These are phyloP conservation scores for Sussaba pulchella DNA, from an alignment of 2,888 invertebrate genomes.

Conservation along the genomic window DNA sequence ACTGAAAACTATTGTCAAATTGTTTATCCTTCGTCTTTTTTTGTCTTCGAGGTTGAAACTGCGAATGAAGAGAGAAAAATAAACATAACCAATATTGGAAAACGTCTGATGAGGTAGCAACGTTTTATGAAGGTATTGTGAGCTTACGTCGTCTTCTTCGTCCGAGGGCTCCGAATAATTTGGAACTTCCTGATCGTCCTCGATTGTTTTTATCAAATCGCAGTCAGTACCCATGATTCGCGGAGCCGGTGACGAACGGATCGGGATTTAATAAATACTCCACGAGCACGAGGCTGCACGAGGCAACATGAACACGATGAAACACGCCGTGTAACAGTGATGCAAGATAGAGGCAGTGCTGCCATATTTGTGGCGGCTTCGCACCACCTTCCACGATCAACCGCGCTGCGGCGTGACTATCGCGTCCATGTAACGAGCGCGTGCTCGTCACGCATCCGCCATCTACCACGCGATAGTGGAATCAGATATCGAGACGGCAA, in stretches of 20 bases:
- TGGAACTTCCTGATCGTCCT: constrained; percentile 92
- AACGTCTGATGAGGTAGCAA: background rate
- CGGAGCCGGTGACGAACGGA: background rate
- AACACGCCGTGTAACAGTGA: too few species aligned
- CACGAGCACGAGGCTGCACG: too few species aligned
- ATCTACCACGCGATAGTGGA: too few species aligned
- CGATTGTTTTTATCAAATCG: constrained; percentile 93
- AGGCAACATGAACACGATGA: too few species aligned
- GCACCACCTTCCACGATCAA: too few species aligned
- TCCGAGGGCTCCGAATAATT: constrained; percentile 93
- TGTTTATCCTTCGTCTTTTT: constrained; percentile 90
- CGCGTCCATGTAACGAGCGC: too few species aligned
- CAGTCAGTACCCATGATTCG: constrained; percentile 75
- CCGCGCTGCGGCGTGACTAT: too few species aligned
- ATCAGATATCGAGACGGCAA: too few species aligned
- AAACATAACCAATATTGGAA: background rate
- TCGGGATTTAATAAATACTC: background rate
- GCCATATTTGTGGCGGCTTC: too few species aligned
- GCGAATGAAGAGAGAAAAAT: constrained; percentile 75
- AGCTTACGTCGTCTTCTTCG: constrained; percentile 90
- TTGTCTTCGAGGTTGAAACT: constrained; percentile 94
- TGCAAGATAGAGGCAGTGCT: too few species aligned
- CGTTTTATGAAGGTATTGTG: background rate
- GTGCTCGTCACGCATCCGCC: too few species aligned
- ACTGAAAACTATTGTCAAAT: constrained; percentile 93